Evolutionary conservation across 2,113 vertebrate species (phyloP).

Genomic region (Apeltes quadracus): DNA sequence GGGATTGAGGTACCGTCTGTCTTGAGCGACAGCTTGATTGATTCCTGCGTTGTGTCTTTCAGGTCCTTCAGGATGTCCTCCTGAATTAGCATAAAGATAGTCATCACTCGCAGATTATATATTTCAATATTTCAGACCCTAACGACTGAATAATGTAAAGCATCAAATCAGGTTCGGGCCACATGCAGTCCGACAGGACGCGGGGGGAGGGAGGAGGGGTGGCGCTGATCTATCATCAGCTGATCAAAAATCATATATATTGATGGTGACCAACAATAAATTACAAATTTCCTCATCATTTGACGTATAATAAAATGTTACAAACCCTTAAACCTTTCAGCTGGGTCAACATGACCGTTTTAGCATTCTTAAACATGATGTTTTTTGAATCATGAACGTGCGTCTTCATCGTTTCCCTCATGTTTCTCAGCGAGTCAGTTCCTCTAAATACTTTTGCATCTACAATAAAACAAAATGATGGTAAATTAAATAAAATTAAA

Average conservation of each 20-base stretch:
- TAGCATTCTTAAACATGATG: slow-evolving; percentile 9
- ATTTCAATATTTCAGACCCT: neutral
- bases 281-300: neutral
- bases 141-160: neutral
- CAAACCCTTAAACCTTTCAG: slow-evolving; percentile 30
- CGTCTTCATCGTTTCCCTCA: neutral
- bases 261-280: too few relatives aligned
- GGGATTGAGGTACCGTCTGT: slow-evolving; percentile 21
- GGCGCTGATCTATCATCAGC: too few relatives aligned
- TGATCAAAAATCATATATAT: too few relatives aligned
- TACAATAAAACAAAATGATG: slow-evolving; percentile 10
- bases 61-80: neutral
- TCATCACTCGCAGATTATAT: neutral
- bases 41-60: neutral
- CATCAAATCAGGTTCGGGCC: too few relatives aligned
- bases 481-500: neutral
- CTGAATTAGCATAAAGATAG: slow-evolving; percentile 22
- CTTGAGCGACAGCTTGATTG: slow-evolving; percentile 37
- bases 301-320: neutral
- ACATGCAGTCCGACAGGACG: too few relatives aligned
- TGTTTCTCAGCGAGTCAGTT: neutral
- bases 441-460: neutral
- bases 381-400: neutral
- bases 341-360: neutral
- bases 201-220: too few relatives aligned